phyloP scores from a whole-genome alignment of 2,797 vertebrate genomes.

The Artibeus lituratus region DNA sequence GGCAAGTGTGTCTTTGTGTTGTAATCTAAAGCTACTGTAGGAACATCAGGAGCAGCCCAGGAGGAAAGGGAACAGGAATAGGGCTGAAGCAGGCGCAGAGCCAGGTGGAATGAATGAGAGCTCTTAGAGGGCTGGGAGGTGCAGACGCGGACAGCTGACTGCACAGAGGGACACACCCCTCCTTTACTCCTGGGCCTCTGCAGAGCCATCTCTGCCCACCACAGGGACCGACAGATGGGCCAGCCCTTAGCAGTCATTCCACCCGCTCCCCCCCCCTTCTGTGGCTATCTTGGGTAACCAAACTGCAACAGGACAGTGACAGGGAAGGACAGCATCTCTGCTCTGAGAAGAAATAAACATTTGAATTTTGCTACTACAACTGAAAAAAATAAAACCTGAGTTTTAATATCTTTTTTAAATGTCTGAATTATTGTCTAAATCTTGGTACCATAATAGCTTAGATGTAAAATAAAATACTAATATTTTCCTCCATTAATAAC shows the following conservation, averaged over 20 bases:
- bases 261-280: neutral
- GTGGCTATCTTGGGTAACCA: neutral
- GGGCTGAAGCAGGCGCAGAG: neutral
- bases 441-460: neutral
- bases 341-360: conserved; percentile 40
- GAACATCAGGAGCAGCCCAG: neutral
- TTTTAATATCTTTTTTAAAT: conserved; percentile 50
- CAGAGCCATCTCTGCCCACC: neutral
- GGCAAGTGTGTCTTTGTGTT: neutral
- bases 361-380: conserved; percentile 41
- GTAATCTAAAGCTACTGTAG: neutral
- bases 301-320: neutral
- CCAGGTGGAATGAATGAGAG: neutral
- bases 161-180: neutral
- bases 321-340: neutral
- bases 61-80: neutral
- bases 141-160: neutral
- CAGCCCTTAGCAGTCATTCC: neutral
- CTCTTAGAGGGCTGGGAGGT: neutral
- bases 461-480: conserved; percentile 4
- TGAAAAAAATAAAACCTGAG: conserved; percentile 53
- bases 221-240: no score
- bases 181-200: neutral
- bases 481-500: conserved; percentile 9
- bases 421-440: conserved; percentile 36